Base-by-base conservation (phyloP, 1,140 invertebrate species). In the Hormaphis cornu region DNA sequence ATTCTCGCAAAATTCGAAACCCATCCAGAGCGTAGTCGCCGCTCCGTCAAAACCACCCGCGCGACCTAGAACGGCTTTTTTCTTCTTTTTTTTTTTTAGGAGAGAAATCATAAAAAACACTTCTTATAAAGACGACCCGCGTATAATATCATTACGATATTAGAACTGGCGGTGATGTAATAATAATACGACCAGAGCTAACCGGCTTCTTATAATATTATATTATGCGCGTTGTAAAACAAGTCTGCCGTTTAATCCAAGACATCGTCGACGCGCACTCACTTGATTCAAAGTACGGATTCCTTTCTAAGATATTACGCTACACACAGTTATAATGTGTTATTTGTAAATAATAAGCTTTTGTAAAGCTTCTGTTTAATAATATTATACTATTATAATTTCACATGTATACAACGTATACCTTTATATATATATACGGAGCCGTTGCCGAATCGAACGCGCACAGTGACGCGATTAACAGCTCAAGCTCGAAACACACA, bases 211-310 rank as follows among this genome's bases (percentile, higher is more conserved):
- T 66, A 66, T 66, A n/a, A n/a, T n/a, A n/a, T n/a, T n/a, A n/a
- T n/a, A n/a, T n/a, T n/a, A n/a, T n/a, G n/a, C n/a, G n/a, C n/a
- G 44, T 66, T 66, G 61, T 66, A 66, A 66, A 66, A 66, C 61
- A 66, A 66, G 42, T 66, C 28, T 66, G 28, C 18, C 44, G 61
- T 66, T 66, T 66, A 48, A 66, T 66, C 61, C 44, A 66, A 66
- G 61, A 66, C 56, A 18, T 40, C 56, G 53, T 44, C 40, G 35
- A 18, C 26, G 26, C 7, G n/a, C 12, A 16, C 42, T 30, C 59
- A 50, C 28, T 50, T 46, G 44, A 66, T 66, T 66, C 59, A 48
- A 30, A 66, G 42, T 66, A 66, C 20, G 61, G 61, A 66, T 66
- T 66, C 61, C 14, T 66, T 35, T 63, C 24, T 63, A 46, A 46